Conservation (phyloP, 2,888 invertebrate species). For the Eupeodes latifasciatus region DNA sequence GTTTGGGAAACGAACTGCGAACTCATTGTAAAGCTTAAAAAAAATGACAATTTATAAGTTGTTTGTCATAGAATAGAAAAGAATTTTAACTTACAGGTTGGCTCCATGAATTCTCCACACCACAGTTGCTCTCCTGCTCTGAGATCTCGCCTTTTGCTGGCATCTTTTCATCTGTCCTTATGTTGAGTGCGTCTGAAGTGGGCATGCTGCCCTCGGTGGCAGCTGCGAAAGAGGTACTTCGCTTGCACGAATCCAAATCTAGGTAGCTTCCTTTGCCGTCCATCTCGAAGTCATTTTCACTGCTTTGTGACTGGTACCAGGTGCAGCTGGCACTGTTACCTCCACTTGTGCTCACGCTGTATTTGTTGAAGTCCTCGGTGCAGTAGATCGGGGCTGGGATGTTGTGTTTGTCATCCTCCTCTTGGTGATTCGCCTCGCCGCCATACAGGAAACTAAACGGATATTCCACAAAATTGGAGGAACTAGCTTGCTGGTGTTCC, state of each 20-base stretch:
- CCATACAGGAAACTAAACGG: slow-evolving; percentile 80
- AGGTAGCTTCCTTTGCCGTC: slow-evolving; percentile 82
- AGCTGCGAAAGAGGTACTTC: slow-evolving; percentile 81
- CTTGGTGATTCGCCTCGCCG: slow-evolving; percentile 65
- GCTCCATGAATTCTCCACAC: slow-evolving; percentile 90
- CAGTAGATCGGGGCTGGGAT: slow-evolving; percentile 68
- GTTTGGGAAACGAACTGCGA: slow-evolving; percentile 81
- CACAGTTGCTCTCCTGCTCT: slow-evolving; percentile 93
- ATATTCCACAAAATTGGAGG: slow-evolving; percentile 78
- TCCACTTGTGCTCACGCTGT: slow-evolving; percentile 64
- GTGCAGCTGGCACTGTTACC: slow-evolving; percentile 68
- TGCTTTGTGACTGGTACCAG: slow-evolving; percentile 75
- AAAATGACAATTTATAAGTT: not conserved
- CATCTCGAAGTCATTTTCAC: slow-evolving; percentile 81
- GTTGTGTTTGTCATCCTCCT: slow-evolving; percentile 53
- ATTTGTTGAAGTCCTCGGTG: slow-evolving; percentile 67
- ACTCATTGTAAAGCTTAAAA: slow-evolving; percentile 82
- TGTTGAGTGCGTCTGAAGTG: slow-evolving; percentile 86
- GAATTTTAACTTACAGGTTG: slow-evolving; percentile 85
- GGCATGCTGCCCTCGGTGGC: slow-evolving; percentile 83
- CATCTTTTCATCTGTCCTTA: slow-evolving; percentile 94
- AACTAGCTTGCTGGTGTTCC: slow-evolving; percentile 67
- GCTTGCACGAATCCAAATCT: slow-evolving; percentile 83
- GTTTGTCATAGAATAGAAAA: not conserved
- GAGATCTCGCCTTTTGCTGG: slow-evolving; percentile 94